A percentile compares a stretch with the other conserved stretches of the same genome.
These are phyloP conservation scores for Protonibea diacanthus DNA, from an alignment of 2,797 vertebrate species.

Conservation along the genomic window DNA sequence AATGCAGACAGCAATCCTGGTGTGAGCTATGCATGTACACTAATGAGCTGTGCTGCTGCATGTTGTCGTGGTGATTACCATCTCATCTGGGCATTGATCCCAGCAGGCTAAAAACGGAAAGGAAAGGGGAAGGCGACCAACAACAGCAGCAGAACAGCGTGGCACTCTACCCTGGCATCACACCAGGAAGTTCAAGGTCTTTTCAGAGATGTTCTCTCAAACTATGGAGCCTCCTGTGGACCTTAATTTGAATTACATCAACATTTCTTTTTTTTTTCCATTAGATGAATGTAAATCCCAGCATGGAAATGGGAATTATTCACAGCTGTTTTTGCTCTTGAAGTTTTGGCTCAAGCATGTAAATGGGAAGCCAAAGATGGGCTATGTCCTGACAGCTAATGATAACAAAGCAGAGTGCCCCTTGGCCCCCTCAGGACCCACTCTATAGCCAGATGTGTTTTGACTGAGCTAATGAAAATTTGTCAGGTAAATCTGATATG, in stretches of 20 bases:
- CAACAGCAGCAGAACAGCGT: conserved; percentile 48
- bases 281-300: conserved; percentile 64
- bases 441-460: conserved; percentile 73
- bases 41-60: conserved; percentile 80
- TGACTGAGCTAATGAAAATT: conserved; percentile 75
- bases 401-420: conserved; percentile 71
- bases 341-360: conserved; percentile 65
- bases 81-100: conserved; percentile 77
- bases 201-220: conserved; percentile 54
- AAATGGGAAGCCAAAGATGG: conserved; percentile 64
- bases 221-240: conserved; percentile 53
- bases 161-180: conserved; percentile 47
- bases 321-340: conserved; percentile 72
- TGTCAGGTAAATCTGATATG: conserved; percentile 70
- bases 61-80: conserved; percentile 77
- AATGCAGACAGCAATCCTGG: conserved; percentile 73
- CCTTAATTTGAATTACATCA: conserved; percentile 65
- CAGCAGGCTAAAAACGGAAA: conserved; percentile 57
- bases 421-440: conserved; percentile 50
- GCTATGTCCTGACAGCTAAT: conserved; percentile 75
- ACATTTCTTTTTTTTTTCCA: conserved; percentile 44
- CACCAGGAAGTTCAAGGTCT: conserved; percentile 50
- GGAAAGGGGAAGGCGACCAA: conserved; percentile 53
- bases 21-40: conserved; percentile 77
- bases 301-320: conserved; percentile 75